These are phyloP conservation scores for Drosophila setifemur DNA, from an alignment of 1,140 invertebrate genomes.

Conservation along the genomic window DNA sequence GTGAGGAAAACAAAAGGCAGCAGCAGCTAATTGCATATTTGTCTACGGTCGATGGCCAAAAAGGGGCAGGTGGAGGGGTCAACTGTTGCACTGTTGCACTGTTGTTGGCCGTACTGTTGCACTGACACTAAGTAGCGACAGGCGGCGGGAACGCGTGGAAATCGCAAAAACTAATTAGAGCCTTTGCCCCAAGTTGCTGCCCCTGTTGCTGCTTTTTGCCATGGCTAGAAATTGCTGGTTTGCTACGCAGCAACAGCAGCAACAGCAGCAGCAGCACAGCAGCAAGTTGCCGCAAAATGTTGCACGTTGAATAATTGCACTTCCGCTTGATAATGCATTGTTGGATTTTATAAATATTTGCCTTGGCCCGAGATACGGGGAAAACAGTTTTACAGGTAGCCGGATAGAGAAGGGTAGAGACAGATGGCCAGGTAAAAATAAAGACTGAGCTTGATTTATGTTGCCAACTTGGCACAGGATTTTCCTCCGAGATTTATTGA, in stretches of 20 bases:
- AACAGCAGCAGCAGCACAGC: slow-evolving; percentile 24
- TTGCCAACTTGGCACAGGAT: slow-evolving; percentile 1
- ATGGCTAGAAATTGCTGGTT: slow-evolving; percentile 74
- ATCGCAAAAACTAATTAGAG: slow-evolving; percentile 80
- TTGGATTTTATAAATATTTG: slow-evolving; percentile 81
- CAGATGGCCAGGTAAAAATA: slow-evolving; percentile 39
- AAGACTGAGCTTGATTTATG: slow-evolving; percentile 35
- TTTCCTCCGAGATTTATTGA: slow-evolving; percentile 29
- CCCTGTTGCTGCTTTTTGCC: slow-evolving; percentile 35
- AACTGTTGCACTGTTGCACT: slow-evolving; percentile 62
- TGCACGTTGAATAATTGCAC: slow-evolving; percentile 81
- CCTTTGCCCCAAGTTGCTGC: slow-evolving; percentile 59
- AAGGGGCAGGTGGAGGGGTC: slow-evolving; percentile 30
- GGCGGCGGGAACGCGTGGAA: slow-evolving; percentile 68
- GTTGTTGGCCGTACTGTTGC: slow-evolving; percentile 54
- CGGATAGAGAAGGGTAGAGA: background rate
- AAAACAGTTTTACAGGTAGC: background rate
- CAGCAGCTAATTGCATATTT: slow-evolving; percentile 73
- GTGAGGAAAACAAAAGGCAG: slow-evolving; percentile 31
- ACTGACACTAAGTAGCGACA: slow-evolving; percentile 72
- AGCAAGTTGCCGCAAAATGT: slow-evolving; percentile 71
- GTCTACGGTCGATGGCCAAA: slow-evolving; percentile 45
- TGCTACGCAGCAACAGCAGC: slow-evolving; percentile 53
- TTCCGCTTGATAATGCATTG: slow-evolving; percentile 80
- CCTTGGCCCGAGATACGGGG: slow-evolving; percentile 30